Percentiles rank a stretch among this genome's conserved stretches.
Conservation (phyloP, 2,797 vertebrate genomes). For the Cheirogaleus major region DNA sequence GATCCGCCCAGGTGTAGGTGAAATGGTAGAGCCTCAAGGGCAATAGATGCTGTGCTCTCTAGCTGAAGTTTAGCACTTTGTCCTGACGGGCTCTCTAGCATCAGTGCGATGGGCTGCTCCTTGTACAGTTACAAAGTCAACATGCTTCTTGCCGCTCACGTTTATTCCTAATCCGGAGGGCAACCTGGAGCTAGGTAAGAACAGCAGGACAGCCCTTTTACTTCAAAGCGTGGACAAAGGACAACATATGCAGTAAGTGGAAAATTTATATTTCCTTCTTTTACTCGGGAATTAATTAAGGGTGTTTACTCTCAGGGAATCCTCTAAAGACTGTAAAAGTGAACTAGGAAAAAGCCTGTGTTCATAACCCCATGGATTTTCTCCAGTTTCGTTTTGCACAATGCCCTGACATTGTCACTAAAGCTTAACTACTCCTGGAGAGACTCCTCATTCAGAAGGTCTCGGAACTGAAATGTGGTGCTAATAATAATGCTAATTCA, state of each 20-base stretch:
- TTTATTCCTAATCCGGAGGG: conserved; percentile 80
- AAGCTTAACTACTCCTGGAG: conserved; percentile 55
- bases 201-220: conserved; percentile 64
- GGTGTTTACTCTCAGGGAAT: conserved; percentile 84
- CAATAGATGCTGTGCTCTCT: conserved; percentile 80
- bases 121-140: conserved; percentile 81
- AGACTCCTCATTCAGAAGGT: conserved; percentile 70
- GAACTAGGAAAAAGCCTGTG: conserved; percentile 78
- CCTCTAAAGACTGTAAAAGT: conserved; percentile 82
- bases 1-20: conserved; percentile 89
- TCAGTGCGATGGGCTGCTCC: conserved; percentile 78
- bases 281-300: conserved; percentile 84
- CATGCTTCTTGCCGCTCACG: conserved; percentile 68
- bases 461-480: conserved; percentile 70
- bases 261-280: conserved; percentile 79
- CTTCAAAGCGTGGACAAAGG: conserved; percentile 79
- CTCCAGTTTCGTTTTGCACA: conserved; percentile 74
- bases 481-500: conserved; percentile 63
- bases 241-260: conserved; percentile 84
- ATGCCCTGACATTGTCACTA: conserved; percentile 72
- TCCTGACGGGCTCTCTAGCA: conserved; percentile 81
- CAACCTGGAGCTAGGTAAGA: conserved; percentile 84
- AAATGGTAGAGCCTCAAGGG: conserved; percentile 84
- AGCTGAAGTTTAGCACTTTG: conserved; percentile 85
- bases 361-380: conserved; percentile 75